phyloP scores from a whole-genome alignment of 2,113 vertebrate genomes.

The Gadus macrocephalus region DNA sequence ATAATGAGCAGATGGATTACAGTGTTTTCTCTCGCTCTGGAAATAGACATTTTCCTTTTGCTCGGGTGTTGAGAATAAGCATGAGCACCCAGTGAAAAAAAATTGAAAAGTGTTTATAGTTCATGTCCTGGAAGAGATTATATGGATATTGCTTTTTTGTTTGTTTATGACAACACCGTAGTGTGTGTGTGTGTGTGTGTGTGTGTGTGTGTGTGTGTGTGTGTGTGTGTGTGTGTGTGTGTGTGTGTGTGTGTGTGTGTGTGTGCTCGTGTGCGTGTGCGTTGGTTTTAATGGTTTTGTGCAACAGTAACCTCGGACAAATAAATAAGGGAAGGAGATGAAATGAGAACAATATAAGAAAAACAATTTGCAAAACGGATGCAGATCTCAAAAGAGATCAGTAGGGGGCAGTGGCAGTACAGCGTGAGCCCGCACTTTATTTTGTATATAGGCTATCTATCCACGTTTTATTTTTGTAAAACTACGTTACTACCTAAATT shows the following conservation, averaged over 20 bases:
- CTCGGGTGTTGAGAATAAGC: background rate
- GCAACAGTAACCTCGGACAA: too few species aligned
- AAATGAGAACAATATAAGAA: too few species aligned
- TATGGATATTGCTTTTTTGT: background rate
- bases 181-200: background rate
- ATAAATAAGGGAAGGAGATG: too few species aligned
- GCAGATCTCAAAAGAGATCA: slow-evolving; percentile 21
- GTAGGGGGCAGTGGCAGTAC: slow-evolving; percentile 46
- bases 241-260: background rate
- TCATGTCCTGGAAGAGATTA: background rate
- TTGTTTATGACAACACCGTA: background rate
- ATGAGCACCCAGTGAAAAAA: background rate
- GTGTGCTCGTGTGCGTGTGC: background rate
- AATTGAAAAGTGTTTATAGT: background rate
- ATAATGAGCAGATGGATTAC: background rate
- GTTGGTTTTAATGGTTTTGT: background rate
- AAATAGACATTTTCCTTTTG: background rate
- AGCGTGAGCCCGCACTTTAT: background rate
- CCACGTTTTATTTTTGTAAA: too few species aligned
- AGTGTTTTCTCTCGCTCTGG: background rate
- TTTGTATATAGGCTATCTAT: too few species aligned
- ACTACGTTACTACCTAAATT: too few species aligned
- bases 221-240: too few species aligned
- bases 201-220: background rate
- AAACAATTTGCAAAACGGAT: background rate